A percentile compares a stretch with the other conserved stretches of the same genome.
Evolutionary conservation across 1,140 invertebrate genomes (phyloP).

Genomic region (Calliopsis andreniformis): DNA sequence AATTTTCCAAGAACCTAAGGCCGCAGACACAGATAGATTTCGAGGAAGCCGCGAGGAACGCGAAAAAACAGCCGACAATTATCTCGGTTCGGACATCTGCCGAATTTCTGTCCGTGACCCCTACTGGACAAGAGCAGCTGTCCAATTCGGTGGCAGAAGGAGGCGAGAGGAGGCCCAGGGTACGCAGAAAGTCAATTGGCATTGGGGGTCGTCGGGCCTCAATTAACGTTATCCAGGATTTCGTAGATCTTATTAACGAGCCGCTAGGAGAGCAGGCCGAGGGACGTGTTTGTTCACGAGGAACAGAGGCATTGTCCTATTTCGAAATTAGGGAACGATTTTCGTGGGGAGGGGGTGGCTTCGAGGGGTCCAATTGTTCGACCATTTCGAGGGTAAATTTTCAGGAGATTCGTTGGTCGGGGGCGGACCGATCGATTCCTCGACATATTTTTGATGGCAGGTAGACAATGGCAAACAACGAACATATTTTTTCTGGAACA

Average conservation of each 20-base stretch:
- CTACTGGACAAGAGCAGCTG: conserved; percentile 27
- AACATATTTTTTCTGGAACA: no score
- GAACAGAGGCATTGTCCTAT: conserved; percentile 12
- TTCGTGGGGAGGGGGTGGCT: neutral
- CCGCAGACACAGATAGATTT: no score
- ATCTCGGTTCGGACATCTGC: conserved; percentile 23
- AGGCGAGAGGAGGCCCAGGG: neutral
- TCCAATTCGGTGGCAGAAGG: conserved; percentile 11
- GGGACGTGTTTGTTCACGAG: no score
- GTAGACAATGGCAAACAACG: no score
- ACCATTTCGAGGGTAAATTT: conserved; percentile 12
- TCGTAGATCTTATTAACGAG: conserved; percentile 33
- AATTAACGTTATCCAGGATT: conserved; percentile 34
- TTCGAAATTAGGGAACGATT: neutral
- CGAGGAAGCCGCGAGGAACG: neutral
- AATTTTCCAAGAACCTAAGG: no score
- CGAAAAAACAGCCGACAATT: conserved; percentile 11
- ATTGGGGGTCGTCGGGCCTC: conserved; percentile 2
- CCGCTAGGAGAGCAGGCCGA: neutral
- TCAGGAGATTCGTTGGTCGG: no score
- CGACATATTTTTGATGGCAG: no score
- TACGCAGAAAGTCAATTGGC: conserved; percentile 41
- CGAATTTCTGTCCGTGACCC: conserved; percentile 37
- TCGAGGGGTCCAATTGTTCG: conserved; percentile 34
- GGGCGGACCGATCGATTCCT: no score